Conservation (phyloP, 2,888 invertebrate genomes). For the Pandemis heparana region DNA sequence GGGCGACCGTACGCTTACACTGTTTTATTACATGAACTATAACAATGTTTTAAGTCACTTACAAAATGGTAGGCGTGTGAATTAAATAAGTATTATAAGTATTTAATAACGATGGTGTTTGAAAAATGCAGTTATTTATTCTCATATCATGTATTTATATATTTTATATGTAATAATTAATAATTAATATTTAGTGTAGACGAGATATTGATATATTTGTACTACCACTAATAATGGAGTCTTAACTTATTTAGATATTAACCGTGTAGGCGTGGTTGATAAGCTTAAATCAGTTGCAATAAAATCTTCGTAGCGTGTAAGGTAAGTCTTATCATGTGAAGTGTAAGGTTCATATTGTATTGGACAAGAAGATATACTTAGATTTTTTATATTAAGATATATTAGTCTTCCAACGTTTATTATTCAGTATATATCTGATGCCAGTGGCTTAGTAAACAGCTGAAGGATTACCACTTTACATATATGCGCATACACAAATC, state of each 20-base stretch:
- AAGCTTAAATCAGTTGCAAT: background rate
- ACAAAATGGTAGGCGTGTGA: too few relatives aligned
- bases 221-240: background rate
- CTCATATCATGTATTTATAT: constrained; percentile 6
- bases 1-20: too few relatives aligned
- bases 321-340: background rate
- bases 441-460: too few relatives aligned
- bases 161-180: too few relatives aligned
- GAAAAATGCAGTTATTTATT: background rate
- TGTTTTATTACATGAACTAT: too few relatives aligned
- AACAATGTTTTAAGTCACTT: too few relatives aligned
- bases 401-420: too few relatives aligned
- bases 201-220: background rate
- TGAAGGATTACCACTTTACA: too few relatives aligned
- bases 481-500: too few relatives aligned
- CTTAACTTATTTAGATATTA: constrained; percentile 1
- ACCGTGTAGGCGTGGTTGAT: background rate
- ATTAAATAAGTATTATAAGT: too few relatives aligned
- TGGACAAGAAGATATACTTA: constrained; percentile 24
- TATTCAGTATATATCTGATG: too few relatives aligned
- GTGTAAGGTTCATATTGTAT: constrained; percentile 25
- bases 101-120: background rate
- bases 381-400: background rate
- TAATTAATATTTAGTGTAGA: background rate
- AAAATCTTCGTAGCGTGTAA: background rate